Evolutionary conservation across 2,888 invertebrate genomes (phyloP).

Genomic region (Ptychoptera contaminata): DNA sequence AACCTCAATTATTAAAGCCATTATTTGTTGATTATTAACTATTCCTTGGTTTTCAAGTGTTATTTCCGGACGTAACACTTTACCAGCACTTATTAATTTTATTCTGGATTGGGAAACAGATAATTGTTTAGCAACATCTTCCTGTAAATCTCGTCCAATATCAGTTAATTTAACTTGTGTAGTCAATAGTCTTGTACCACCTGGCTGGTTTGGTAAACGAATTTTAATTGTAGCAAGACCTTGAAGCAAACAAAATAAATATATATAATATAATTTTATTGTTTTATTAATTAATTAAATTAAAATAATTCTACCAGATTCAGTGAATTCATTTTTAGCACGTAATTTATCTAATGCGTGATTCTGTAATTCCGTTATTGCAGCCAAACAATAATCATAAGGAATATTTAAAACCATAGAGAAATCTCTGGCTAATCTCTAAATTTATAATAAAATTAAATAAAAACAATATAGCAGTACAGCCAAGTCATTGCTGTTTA

Average conservation of each 20-base stretch:
- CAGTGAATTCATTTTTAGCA: constrained; percentile 48
- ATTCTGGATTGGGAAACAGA: constrained; percentile 30
- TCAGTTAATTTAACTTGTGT: constrained; percentile 39
- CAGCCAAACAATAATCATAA: constrained; percentile 34
- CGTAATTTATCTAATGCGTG: constrained; percentile 57
- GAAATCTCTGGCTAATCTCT: constrained; percentile 49
- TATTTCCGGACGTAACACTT: constrained; percentile 38
- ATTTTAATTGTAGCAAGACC: constrained; percentile 59
- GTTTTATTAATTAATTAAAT: neutral
- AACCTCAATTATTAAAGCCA: constrained; percentile 40
- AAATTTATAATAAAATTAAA: constrained; percentile 13
- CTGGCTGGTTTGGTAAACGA: constrained; percentile 40
- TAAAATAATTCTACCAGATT: constrained; percentile 29
- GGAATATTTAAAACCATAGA: constrained; percentile 37
- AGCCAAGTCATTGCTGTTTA: neutral
- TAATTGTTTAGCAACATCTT: constrained; percentile 34
- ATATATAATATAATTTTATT: neutral
- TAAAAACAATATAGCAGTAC: no score
- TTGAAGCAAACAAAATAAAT: constrained; percentile 7
- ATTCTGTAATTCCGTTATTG: constrained; percentile 44
- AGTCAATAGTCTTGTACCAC: constrained; percentile 34
- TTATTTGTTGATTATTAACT: constrained; percentile 50
- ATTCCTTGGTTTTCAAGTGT: constrained; percentile 42
- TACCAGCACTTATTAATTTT: constrained; percentile 52
- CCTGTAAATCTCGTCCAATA: constrained; percentile 39